phyloP scores from a whole-genome alignment of 2,888 invertebrate genomes.

The Aspidiotus rigidus region DNA sequence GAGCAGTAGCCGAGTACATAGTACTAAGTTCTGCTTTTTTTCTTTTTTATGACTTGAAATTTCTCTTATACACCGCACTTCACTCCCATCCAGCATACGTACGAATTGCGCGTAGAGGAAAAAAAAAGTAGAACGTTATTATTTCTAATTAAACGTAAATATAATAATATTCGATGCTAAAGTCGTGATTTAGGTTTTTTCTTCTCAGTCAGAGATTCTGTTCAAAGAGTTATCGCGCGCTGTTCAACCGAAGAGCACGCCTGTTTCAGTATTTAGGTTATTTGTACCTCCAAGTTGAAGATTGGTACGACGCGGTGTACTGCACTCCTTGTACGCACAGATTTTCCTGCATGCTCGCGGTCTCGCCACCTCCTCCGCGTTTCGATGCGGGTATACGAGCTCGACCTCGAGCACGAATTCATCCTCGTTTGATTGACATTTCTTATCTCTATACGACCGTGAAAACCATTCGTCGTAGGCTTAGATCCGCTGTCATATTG shows the following conservation, averaged over 20 bases:
- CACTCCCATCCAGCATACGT: too few species aligned
- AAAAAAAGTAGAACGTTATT: conserved; percentile 4
- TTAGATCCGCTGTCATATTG: too few species aligned
- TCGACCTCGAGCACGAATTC: too few species aligned
- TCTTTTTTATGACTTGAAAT: too few species aligned
- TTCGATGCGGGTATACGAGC: too few species aligned
- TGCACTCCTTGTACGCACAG: not conserved
- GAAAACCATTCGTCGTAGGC: too few species aligned
- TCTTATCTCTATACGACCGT: too few species aligned
- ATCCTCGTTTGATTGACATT: too few species aligned
- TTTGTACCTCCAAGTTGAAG: not conserved
- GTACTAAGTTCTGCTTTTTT: too few species aligned
- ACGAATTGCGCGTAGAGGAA: not conserved
- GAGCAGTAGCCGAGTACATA: too few species aligned
- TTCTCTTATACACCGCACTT: too few species aligned
- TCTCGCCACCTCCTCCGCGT: too few species aligned
- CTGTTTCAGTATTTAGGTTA: not conserved
- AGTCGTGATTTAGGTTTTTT: conserved; percentile 3
- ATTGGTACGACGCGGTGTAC: not conserved
- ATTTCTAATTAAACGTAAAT: conserved; percentile 4
- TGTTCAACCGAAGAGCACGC: conserved; percentile 2
- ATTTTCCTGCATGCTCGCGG: not conserved
- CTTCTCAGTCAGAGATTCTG: not conserved
- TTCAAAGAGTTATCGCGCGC: not conserved
- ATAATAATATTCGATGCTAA: not conserved